A percentile compares a stretch with the other conserved stretches of the same genome.
phyloP scores from a whole-genome alignment of 2,113 vertebrate species.

The Oryzias javanicus region DNA sequence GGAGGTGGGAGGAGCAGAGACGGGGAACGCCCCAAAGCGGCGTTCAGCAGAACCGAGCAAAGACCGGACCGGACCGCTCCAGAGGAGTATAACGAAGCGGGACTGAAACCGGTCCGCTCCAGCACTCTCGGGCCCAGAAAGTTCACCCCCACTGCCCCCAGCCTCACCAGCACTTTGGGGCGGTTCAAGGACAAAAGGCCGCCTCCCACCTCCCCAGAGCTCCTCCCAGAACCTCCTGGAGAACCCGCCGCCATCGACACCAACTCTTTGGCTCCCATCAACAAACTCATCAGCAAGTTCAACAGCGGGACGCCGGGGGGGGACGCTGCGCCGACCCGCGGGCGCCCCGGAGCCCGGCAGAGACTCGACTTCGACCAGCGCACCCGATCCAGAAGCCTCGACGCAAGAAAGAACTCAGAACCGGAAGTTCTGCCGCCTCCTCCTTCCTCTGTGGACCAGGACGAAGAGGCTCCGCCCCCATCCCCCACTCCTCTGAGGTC shows the following conservation, averaged over 20 bases:
- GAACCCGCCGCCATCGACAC: conserved; percentile 78
- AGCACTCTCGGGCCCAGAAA: conserved; percentile 27
- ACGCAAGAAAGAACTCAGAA: conserved; percentile 57
- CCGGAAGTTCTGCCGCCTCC: conserved; percentile 20
- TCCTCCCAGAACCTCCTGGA: conserved; percentile 25
- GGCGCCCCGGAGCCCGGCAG: conserved; percentile 67
- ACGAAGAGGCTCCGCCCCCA: conserved; percentile 32
- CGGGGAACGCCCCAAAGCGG: conserved; percentile 26
- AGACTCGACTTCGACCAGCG: conserved; percentile 72
- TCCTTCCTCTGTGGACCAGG: conserved; percentile 64
- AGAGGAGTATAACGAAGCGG: conserved; percentile 67
- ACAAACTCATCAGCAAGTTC: conserved; percentile 90
- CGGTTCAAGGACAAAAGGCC: neutral
- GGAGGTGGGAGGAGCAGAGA: conserved; percentile 20
- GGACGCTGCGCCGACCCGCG: conserved; percentile 60
- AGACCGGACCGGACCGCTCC: conserved; percentile 11
- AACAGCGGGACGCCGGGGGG: conserved; percentile 62
- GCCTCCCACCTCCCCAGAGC: neutral
- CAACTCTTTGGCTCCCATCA: conserved; percentile 86
- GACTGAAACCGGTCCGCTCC: conserved; percentile 62
- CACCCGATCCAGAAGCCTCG: conserved; percentile 84
- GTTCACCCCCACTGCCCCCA: conserved; percentile 24
- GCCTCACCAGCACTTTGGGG: conserved; percentile 28
- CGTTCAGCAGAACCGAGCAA: conserved; percentile 16
- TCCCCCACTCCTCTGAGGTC: conserved; percentile 31